These are phyloP conservation scores for Drosophila emarginata DNA, from an alignment of 2,888 invertebrate species.

Conservation along the genomic window DNA sequence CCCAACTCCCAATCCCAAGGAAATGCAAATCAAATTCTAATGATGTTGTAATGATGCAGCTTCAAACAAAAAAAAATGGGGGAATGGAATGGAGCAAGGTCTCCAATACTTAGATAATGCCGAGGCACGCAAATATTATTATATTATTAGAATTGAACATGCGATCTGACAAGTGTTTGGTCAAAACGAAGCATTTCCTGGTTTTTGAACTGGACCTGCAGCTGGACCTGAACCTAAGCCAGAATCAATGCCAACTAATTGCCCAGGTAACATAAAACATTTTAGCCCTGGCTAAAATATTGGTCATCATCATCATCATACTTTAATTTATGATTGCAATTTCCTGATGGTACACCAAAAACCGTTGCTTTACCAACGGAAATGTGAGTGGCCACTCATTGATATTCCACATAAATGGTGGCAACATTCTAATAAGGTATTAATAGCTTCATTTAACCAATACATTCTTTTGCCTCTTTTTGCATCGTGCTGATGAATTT, in stretches of 20 bases:
- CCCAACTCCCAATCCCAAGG: conserved; percentile 53
- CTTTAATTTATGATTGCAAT: conserved; percentile 64
- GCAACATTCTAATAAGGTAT: conserved; percentile 72
- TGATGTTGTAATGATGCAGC: conserved; percentile 71
- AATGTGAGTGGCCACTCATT: conserved; percentile 71
- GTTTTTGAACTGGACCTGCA: conserved; percentile 44
- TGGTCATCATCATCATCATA: conserved; percentile 31
- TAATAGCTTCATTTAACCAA: conserved; percentile 63
- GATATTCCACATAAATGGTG: conserved; percentile 54
- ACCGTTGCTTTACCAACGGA: conserved; percentile 59
- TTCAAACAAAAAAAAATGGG: neutral
- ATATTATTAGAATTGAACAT: conserved; percentile 80
- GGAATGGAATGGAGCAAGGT: neutral
- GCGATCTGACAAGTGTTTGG: conserved; percentile 80
- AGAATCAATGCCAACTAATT: conserved; percentile 52
- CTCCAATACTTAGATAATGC: conserved; percentile 51
- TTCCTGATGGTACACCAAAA: conserved; percentile 54
- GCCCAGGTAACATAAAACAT: conserved; percentile 53
- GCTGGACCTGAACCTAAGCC: conserved; percentile 39
- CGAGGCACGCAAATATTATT: conserved; percentile 72
- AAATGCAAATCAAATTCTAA: conserved; percentile 81
- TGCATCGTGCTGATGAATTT: conserved; percentile 63
- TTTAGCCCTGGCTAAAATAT: neutral
- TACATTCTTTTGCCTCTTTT: conserved; percentile 45
- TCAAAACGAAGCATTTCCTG: conserved; percentile 64